phyloP scores from a whole-genome alignment of 2,113 vertebrate species.

The Oncorhynchus mykiss region DNA sequence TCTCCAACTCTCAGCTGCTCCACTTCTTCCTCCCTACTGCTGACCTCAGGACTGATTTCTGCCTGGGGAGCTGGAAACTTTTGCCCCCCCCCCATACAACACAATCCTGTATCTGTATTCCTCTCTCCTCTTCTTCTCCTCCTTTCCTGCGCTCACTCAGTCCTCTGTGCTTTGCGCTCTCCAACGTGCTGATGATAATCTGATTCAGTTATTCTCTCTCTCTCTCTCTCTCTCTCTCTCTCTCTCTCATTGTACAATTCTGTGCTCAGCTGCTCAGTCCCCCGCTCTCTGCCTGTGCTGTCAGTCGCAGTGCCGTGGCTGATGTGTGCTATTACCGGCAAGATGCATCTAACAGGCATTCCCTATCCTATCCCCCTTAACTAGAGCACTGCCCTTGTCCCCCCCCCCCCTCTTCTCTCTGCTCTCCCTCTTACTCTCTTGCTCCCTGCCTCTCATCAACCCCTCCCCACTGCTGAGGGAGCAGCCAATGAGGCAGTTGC shows the following conservation, averaged over 20 bases:
- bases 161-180: background rate
- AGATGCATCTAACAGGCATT: slow-evolving; percentile 80
- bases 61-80: slow-evolving; percentile 32
- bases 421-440: slow-evolving; percentile 27
- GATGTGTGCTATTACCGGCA: slow-evolving; percentile 80
- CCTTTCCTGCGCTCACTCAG: slow-evolving; percentile 26
- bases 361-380: slow-evolving; percentile 75
- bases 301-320: slow-evolving; percentile 62
- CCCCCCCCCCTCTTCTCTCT: slow-evolving; percentile 58
- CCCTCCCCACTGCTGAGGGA: slow-evolving; percentile 72
- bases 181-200: background rate
- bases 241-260: slow-evolving; percentile 49
- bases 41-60: slow-evolving; percentile 58
- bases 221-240: slow-evolving; percentile 35
- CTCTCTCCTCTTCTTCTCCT: slow-evolving; percentile 15
- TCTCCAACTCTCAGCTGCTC: slow-evolving; percentile 65
- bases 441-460: slow-evolving; percentile 42
- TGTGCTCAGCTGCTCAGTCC: slow-evolving; percentile 44
- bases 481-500: slow-evolving; percentile 67
- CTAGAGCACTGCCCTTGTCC: slow-evolving; percentile 57
- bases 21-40: slow-evolving; percentile 63
- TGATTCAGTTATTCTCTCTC: background rate
- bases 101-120: slow-evolving; percentile 20
- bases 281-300: slow-evolving; percentile 58
- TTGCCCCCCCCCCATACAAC: slow-evolving; percentile 4